Evolutionary conservation across 2,113 vertebrate genomes (phyloP).

Genomic region (Salvelinus namaycush): DNA sequence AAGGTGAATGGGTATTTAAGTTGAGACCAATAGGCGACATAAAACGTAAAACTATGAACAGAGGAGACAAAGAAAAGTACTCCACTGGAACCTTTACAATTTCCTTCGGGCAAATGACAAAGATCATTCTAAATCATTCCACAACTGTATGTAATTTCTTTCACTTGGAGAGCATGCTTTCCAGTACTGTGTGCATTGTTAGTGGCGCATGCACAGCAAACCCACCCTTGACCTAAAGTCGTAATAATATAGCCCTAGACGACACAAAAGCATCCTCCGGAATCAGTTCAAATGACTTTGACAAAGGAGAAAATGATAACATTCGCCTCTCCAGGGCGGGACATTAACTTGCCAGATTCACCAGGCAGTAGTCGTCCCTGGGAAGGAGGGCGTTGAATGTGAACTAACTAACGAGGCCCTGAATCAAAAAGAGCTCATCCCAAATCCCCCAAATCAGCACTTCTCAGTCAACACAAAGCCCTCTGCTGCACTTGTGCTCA

Average conservation of each 20-base stretch:
- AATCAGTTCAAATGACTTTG: slow-evolving; percentile 34
- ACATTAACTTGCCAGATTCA: slow-evolving; percentile 40
- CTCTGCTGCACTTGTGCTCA: slow-evolving; percentile 46
- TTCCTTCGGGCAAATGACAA: background rate
- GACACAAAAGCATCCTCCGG: slow-evolving; percentile 11
- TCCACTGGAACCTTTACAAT: background rate
- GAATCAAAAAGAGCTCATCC: slow-evolving; percentile 50
- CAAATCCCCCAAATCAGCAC: slow-evolving; percentile 65
- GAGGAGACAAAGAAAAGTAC: background rate
- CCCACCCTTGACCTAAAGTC: background rate
- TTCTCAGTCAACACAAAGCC: slow-evolving; percentile 48
- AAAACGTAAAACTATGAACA: background rate
- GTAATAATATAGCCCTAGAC: slow-evolving; percentile 5
- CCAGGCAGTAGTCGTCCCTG: slow-evolving; percentile 31
- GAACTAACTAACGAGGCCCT: slow-evolving; percentile 37
- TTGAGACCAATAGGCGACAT: background rate
- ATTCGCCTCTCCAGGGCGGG: slow-evolving; percentile 27
- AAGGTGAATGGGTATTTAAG: background rate
- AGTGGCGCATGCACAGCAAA: slow-evolving; percentile 26
- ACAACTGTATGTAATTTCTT: background rate
- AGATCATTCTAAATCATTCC: background rate
- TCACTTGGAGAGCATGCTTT: slow-evolving; percentile 7
- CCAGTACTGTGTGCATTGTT: background rate
- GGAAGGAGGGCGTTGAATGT: slow-evolving; percentile 27
- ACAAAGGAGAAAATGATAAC: slow-evolving; percentile 38